Evolutionary conservation across 2,113 vertebrate genomes (phyloP), one percentile per base, ranked within the genome.

Genomic region (Pogonocichla stellata): DNA sequence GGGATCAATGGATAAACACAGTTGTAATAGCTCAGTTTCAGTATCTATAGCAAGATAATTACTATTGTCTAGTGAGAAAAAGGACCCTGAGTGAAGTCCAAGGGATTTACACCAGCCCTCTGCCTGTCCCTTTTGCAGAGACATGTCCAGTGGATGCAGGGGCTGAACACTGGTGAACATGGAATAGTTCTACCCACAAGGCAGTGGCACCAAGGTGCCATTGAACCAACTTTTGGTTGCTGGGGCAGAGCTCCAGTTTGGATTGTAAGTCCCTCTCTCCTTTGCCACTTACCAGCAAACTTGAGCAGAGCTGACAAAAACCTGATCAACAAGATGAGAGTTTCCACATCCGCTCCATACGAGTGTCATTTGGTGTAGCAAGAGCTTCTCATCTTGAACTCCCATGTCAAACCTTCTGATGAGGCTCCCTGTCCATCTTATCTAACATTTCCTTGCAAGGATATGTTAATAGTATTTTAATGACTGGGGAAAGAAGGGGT

Each of bases 141-240:
- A 56, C 8, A 15, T 2, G 6, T 38, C 48, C 67, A 51, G 57
- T 64, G n/a, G 43, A 53, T 5, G 3, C 28, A 64, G 36, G 20
- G n/a, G 28, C 70, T 74, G 51, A 85, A 45, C 2, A 3, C 0
- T 62, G 14, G 7, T 80, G 20, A 78, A 65, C 2, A 3, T 8
- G 14, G 53, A 75, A 43, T 9, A 80, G 33, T 31, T 34, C 57
- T 43, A 77, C 17, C 28, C 48, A 34, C 0, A 0, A 69, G 36
- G 45, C 50, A 53, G 24, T 22, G 24, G 53, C 60, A 77, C 5
- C 5, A 80, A 83, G n/a, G 28, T 26, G 20, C 69, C 34, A 42
- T 2, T 42, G 77, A 80, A 88, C 3, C n/a, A 83, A 22, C 34
- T 62, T 80, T 1, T 22, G 13, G 7, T 66, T 77, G 65, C 47